Conservation (phyloP, 2,797 vertebrate species). For the Tolypeutes matacus region DNA sequence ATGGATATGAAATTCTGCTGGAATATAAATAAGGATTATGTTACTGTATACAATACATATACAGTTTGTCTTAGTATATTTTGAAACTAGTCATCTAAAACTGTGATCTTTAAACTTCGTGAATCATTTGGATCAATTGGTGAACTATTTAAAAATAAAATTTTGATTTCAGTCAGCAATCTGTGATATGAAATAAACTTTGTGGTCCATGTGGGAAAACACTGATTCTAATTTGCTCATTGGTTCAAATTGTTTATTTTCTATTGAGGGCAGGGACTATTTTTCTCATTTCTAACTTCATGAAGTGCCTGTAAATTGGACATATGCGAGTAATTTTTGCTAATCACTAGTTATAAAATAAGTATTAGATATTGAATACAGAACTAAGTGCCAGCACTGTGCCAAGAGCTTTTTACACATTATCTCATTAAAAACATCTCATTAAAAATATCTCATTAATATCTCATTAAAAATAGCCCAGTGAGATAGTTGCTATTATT, state of each 20-base stretch:
- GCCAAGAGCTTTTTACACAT: not conserved
- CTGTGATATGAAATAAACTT: not conserved
- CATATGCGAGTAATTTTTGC: not conserved
- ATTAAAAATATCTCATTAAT: too few species aligned
- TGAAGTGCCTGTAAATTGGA: not conserved
- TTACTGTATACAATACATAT: not conserved
- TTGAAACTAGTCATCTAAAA: not conserved
- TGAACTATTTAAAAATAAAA: not conserved
- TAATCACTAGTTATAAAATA: not conserved
- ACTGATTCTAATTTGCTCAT: not conserved
- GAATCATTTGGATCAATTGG: not conserved
- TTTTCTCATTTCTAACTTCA: not conserved
- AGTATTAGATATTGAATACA: not conserved
- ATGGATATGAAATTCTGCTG: not conserved
- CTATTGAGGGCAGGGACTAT: not conserved
- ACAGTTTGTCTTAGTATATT: not conserved
- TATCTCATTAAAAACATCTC: not conserved
- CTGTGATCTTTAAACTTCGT: not conserved
- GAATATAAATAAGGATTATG: not conserved
- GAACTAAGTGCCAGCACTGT: not conserved
- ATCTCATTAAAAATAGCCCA: not conserved
- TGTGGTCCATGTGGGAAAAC: not conserved
- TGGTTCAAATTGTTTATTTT: constrained; percentile 43
- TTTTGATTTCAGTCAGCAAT: not conserved
- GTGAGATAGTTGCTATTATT: not conserved